Evolutionary conservation across 2,888 invertebrate species (phyloP).

Genomic region (Trypoxylon attenuatum): DNA sequence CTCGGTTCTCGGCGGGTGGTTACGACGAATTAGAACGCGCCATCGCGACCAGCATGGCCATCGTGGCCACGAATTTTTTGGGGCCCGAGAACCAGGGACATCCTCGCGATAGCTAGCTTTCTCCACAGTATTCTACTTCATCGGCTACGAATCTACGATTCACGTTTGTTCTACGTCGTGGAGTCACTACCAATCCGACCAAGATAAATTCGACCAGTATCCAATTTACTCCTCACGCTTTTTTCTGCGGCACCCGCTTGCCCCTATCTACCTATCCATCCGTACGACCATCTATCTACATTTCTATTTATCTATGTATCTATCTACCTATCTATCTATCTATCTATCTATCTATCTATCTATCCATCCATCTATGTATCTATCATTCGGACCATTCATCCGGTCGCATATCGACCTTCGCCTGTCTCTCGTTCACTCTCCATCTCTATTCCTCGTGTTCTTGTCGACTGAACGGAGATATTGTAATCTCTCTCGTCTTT

Average conservation of each 20-base stretch:
- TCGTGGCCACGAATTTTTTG: too few species aligned
- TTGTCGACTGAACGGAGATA: too few species aligned
- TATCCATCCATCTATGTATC: constrained; percentile 36
- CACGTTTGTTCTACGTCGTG: not conserved
- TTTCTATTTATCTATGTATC: constrained; percentile 31
- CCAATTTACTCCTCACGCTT: not conserved
- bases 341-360: not conserved
- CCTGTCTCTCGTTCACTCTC: not conserved
- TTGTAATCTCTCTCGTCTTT: constrained; percentile 15
- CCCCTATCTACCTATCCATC: not conserved
- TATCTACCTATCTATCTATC: constrained; percentile 30
- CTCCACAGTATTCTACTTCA: not conserved
- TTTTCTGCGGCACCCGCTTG: not conserved
- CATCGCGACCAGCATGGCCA: constrained; percentile 18
- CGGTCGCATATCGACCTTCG: not conserved
- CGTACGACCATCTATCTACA: constrained; percentile 2
- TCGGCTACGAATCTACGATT: not conserved
- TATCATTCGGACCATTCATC: constrained; percentile 6
- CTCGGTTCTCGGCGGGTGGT: constrained; percentile 27
- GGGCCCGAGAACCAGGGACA: not conserved
- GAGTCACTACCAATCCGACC: not conserved
- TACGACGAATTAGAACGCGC: constrained; percentile 53
- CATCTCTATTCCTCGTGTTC: too few species aligned
- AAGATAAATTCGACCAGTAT: constrained; percentile 1
- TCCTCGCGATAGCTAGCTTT: too few species aligned